Conservation (phyloP, 2,888 invertebrate species). For the Drosophila colorata region DNA sequence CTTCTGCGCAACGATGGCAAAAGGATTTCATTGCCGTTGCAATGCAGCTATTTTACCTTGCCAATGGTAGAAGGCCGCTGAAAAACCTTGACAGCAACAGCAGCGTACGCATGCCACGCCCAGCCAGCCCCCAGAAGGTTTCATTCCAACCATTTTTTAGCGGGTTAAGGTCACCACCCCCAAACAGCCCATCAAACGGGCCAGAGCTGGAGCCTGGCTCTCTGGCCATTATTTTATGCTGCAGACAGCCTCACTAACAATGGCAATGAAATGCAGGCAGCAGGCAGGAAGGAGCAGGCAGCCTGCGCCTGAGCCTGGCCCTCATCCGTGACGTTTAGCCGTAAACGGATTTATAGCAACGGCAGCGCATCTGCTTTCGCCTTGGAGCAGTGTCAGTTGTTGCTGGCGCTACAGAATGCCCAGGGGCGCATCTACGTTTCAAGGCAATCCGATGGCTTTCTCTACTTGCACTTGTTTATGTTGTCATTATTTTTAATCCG, state of each 20-base stretch:
- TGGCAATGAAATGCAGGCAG: slow-evolving; percentile 66
- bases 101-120: slow-evolving; percentile 65
- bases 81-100: slow-evolving; percentile 56
- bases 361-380: slow-evolving; percentile 45
- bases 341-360: slow-evolving; percentile 68
- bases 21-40: slow-evolving; percentile 63
- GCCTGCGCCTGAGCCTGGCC: slow-evolving; percentile 1
- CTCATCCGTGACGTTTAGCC: slow-evolving; percentile 64
- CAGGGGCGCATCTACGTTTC: slow-evolving; percentile 40
- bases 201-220: slow-evolving; percentile 19
- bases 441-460: slow-evolving; percentile 51
- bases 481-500: slow-evolving; percentile 70
- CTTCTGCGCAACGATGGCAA: slow-evolving; percentile 35
- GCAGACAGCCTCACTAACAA: slow-evolving; percentile 71
- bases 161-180: slow-evolving; percentile 70
- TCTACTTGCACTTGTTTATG: slow-evolving; percentile 61
- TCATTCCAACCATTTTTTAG: slow-evolving; percentile 27
- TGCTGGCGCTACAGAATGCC: background rate
- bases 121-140: slow-evolving; percentile 21
- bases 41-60: slow-evolving; percentile 61
- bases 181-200: slow-evolving; percentile 14
- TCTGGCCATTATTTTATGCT: slow-evolving; percentile 63
- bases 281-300: slow-evolving; percentile 15
- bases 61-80: slow-evolving; percentile 49
- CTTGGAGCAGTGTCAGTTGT: slow-evolving; percentile 44